These are phyloP conservation scores for Antitype chi DNA, from an alignment of 2,888 invertebrate species.

Conservation along the genomic window DNA sequence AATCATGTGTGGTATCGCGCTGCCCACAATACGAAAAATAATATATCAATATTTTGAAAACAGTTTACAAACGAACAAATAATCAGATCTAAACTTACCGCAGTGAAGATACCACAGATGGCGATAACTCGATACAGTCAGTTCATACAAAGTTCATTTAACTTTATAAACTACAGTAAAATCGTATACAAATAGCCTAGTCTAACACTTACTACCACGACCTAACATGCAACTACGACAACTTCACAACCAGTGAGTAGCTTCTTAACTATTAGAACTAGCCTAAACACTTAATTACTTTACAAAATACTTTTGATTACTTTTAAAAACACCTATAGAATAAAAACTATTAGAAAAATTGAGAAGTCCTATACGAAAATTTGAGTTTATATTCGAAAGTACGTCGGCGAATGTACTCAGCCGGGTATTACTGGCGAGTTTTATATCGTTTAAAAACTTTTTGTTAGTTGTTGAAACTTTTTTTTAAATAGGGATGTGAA, in stretches of 20 bases:
- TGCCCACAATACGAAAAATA: not conserved
- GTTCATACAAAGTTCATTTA: conserved; percentile 64
- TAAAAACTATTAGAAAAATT: conserved; percentile 58
- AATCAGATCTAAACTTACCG: conserved; percentile 63
- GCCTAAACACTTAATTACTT: conserved; percentile 65
- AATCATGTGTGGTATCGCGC: not conserved
- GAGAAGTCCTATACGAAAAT: conserved; percentile 54
- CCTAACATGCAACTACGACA: conserved; percentile 70
- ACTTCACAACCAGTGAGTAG: conserved; percentile 80
- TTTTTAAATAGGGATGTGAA: conserved; percentile 51
- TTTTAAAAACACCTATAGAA: conserved; percentile 55
- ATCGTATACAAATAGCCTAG: conserved; percentile 71
- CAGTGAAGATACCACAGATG: conserved; percentile 55
- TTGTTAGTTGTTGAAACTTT: conserved; percentile 56
- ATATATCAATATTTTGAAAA: not conserved
- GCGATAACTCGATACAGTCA: conserved; percentile 60
- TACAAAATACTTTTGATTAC: conserved; percentile 53
- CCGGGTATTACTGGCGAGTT: conserved; percentile 41
- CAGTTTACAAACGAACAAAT: conserved; percentile 33
- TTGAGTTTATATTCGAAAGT: conserved; percentile 48
- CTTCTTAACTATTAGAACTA: conserved; percentile 67
- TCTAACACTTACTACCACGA: conserved; percentile 67
- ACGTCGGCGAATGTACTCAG: conserved; percentile 22
- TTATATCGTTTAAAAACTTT: conserved; percentile 55
- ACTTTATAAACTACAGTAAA: conserved; percentile 66